Evolutionary conservation across 2,888 invertebrate species (phyloP).

Genomic region (Exephanes ischioxanthus): DNA sequence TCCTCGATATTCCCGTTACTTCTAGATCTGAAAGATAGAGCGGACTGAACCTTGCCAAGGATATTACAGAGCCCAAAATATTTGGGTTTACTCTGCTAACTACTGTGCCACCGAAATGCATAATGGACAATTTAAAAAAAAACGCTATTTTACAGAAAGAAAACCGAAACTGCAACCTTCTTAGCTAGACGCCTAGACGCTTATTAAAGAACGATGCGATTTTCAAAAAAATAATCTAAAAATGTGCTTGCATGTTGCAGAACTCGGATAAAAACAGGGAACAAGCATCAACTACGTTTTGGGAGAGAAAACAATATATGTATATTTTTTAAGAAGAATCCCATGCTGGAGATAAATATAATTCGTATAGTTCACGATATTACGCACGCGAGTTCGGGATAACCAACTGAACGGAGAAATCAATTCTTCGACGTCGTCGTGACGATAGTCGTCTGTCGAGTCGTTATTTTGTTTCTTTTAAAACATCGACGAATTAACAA

Average conservation of each 20-base stretch:
- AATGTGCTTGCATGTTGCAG: conserved; percentile 1
- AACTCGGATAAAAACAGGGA: neutral
- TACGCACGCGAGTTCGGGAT: conserved; percentile 35
- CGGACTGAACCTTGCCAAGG: conserved; percentile 82
- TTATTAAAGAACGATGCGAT: neutral
- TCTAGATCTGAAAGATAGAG: conserved; percentile 88
- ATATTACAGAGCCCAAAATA: conserved; percentile 75
- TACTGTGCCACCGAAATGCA: conserved; percentile 55
- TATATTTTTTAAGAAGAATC: conserved; percentile 3
- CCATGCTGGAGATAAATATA: conserved; percentile 32
- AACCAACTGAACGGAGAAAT: conserved; percentile 13
- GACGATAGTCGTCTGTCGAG: neutral
- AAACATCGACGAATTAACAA: neutral
- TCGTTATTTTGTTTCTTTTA: conserved; percentile 14
- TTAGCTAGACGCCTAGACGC: neutral
- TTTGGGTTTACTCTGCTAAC: conserved; percentile 71
- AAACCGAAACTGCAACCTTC: neutral
- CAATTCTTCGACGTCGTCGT: conserved; percentile 24
- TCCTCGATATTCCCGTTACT: conserved; percentile 94
- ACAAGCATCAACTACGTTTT: neutral
- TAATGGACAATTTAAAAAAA: conserved; percentile 4
- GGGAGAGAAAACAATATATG: conserved; percentile 7
- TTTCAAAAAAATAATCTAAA: conserved; percentile 19
- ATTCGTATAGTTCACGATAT: conserved; percentile 2
- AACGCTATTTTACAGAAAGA: conserved; percentile 49